Percentiles rank a stretch among this genome's conserved stretches.
These are phyloP conservation scores for Urechis unicinctus DNA, from an alignment of 2,888 invertebrate species.

Conservation along the genomic window DNA sequence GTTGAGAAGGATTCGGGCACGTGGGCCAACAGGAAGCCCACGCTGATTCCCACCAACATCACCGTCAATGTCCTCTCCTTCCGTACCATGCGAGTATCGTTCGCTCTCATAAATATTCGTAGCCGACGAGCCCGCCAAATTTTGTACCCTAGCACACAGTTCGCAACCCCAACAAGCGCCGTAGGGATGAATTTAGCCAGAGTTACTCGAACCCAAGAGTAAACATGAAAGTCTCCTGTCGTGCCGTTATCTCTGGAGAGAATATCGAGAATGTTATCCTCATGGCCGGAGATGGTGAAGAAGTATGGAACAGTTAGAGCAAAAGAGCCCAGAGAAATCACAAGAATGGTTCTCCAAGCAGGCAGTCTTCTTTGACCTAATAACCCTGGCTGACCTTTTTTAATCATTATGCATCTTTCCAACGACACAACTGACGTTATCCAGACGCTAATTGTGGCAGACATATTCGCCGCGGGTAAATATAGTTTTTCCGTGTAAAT, in stretches of 20 bases:
- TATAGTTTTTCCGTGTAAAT: slow-evolving; percentile 6
- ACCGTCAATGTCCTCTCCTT: slow-evolving; percentile 3
- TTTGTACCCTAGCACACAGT: slow-evolving; percentile 2
- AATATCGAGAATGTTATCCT: not conserved
- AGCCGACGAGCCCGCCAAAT: not conserved
- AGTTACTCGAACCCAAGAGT: slow-evolving; percentile 6
- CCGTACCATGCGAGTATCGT: not conserved
- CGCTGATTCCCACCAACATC: slow-evolving; percentile 10
- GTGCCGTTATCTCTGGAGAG: not conserved
- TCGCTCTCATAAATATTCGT: not conserved
- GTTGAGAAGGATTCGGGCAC: slow-evolving; percentile 9
- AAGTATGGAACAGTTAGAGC: slow-evolving; percentile 10
- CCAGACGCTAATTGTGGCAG: slow-evolving; percentile 8
- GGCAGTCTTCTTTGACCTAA: not conserved
- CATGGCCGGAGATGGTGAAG: slow-evolving; percentile 1
- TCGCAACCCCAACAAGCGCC: slow-evolving; percentile 3
- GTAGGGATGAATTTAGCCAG: slow-evolving; percentile 8
- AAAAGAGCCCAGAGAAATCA: not conserved
- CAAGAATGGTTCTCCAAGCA: not conserved
- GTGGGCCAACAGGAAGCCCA: slow-evolving; percentile 6
- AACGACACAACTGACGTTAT: slow-evolving; percentile 5
- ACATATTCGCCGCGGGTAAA: slow-evolving; percentile 8
- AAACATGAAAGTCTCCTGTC: not conserved
- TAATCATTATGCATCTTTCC: slow-evolving; percentile 1
- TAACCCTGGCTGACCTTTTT: too few species aligned